Conservation (phyloP, 2,113 vertebrate genomes). For the Crocuta crocuta region DNA sequence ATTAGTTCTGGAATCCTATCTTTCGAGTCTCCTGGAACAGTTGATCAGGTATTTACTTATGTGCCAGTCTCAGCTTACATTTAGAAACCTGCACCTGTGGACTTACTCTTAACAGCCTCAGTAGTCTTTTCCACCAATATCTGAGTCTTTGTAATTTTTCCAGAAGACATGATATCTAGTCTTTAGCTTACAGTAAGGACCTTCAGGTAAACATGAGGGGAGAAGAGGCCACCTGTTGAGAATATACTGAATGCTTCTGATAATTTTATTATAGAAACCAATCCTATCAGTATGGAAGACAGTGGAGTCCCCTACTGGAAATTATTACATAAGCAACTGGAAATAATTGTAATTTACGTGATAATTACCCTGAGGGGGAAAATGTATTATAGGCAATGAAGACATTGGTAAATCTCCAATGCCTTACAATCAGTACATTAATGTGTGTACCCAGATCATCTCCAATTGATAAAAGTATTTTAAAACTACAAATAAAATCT, state of each 20-base stretch:
- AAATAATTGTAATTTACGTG: not conserved
- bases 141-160: not conserved
- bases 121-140: not conserved
- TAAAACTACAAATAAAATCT: not conserved
- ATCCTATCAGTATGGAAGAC: not conserved
- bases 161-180: not conserved
- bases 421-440: not conserved
- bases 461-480: not conserved
- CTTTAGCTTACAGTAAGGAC: not conserved
- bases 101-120: not conserved
- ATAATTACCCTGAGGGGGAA: not conserved
- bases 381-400: not conserved
- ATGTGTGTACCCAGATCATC: not conserved
- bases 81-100: not conserved
- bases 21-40: not conserved
- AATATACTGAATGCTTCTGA: not conserved
- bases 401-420: not conserved
- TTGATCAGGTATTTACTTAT: not conserved
- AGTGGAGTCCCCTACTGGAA: not conserved
- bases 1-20: not conserved
- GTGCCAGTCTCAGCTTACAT: not conserved
- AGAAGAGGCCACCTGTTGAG: not conserved
- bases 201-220: not conserved
- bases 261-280: not conserved
- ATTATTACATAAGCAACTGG: not conserved